Percentiles rank a stretch among this genome's conserved stretches.
Conservation (phyloP, 2,797 vertebrate species). For the Calcarius lapponicus region DNA sequence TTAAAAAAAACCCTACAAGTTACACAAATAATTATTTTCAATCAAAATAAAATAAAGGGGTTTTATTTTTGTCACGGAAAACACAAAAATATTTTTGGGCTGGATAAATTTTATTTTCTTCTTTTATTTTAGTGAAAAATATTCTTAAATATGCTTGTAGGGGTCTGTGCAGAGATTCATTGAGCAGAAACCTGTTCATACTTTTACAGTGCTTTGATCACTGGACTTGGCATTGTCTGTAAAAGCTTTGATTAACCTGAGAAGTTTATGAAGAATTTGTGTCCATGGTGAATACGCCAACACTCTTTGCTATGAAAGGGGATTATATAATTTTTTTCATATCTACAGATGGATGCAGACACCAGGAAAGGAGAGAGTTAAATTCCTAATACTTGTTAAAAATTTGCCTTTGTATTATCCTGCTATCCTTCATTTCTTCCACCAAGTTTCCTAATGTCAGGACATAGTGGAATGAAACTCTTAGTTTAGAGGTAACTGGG, state of each 20-base stretch:
- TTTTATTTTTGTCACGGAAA: neutral
- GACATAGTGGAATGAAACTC: neutral
- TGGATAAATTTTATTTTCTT: neutral
- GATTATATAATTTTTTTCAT: neutral
- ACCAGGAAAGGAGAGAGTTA: neutral
- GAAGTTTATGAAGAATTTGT: neutral
- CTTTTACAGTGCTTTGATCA: neutral
- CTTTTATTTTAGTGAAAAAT: neutral
- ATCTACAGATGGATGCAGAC: neutral
- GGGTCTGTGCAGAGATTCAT: neutral
- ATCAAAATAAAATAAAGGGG: neutral
- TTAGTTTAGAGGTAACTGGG: neutral
- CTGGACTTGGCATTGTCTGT: neutral
- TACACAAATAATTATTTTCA: neutral
- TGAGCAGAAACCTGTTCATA: neutral
- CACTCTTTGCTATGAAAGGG: neutral
- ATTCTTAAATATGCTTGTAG: neutral
- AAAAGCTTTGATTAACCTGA: neutral
- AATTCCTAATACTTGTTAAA: neutral
- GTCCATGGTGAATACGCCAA: neutral
- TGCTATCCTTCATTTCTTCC: neutral
- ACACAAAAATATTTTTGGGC: neutral
- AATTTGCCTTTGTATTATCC: neutral
- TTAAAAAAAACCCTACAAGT: neutral
- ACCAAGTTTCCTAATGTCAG: neutral